Evolutionary conservation across 2,888 invertebrate species (phyloP), one percentile per base, ranked within the genome.

Genomic region (Calliphora vomitoria): DNA sequence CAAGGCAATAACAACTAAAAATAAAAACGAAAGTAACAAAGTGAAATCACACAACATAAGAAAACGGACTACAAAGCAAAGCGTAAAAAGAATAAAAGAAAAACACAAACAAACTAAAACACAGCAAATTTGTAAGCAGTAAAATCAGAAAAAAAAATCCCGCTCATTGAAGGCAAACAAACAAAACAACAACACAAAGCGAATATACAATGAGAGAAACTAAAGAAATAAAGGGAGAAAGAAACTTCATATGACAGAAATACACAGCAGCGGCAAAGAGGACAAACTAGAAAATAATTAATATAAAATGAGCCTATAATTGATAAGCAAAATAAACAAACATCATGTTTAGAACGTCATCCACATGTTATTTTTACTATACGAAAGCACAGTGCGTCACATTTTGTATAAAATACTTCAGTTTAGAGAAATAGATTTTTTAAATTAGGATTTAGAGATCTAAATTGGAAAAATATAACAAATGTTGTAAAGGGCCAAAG

Each of bases 1-100:
- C 18, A 44, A 47, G 72, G 35, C 38, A 60, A 60, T 79, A 58
- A 18, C 64, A 58, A 68, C 25, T 18, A 20, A 8, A 58, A 62
- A 71, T 53, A 80, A 62, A 80, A 80, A 53, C 80, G 80, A 80
- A 80, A 80, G 80, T 80, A 38, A 53, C 50, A 25, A 62, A 80
- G 18, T 62, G 20, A 62, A 80, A 80, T 80, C n/a, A 71, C 11
- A 71, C n/a, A 72, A 41, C 53, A 62, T 72, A 80, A 71, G 53
- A 80, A 44, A 11, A 31, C 62, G 8, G 31, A 44, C 38, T 18
- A 60, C 62, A 71, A 50, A 20, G n/a, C 15, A 71, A 41, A 71
- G 18, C 25, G 18, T 10, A 18, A 35, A 60, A 64, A 55, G 13
- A 31, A 13, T 18, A 15, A 13, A 55, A 55, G 53, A 62, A 15